Evolutionary conservation across 2,113 vertebrate genomes (phyloP).

Genomic region (Coturnix japonica): DNA sequence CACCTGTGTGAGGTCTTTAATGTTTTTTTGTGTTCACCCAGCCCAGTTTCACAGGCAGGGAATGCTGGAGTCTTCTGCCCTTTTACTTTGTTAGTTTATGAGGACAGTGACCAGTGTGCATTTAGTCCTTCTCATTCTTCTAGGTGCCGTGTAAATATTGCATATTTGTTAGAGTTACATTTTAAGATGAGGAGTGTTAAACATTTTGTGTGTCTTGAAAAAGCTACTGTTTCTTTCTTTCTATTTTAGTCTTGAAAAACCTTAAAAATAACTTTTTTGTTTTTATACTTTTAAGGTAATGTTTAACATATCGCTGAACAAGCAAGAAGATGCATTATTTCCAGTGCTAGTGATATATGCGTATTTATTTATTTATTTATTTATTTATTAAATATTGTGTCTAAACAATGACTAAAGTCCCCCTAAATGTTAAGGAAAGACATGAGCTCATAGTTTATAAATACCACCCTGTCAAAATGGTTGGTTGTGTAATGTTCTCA

Average conservation of each 20-base stretch:
- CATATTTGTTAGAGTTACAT: background rate
- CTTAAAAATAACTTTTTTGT: background rate
- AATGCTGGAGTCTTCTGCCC: fast-evolving
- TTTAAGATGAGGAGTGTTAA: background rate
- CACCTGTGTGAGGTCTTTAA: fast-evolving
- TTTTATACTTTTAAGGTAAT: background rate
- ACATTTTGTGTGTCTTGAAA: fast-evolving
- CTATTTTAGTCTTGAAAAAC: background rate
- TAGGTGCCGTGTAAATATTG: background rate
- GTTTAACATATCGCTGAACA: background rate
- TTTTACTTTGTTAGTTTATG: fast-evolving
- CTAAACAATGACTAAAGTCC: background rate
- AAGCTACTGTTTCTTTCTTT: background rate
- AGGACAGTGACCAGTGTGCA: background rate
- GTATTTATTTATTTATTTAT: background rate
- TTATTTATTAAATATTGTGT: background rate
- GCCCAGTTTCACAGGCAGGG: fast-evolving
- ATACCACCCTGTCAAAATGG: background rate
- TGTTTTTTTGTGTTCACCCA: background rate
- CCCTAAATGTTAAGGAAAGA: background rate
- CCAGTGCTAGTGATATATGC: background rate
- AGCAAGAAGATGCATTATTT: background rate
- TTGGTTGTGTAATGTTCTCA: background rate
- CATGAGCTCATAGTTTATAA: conserved; percentile 7
- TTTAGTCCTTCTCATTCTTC: background rate